Percentiles rank a stretch among this genome's conserved stretches.
These are phyloP conservation scores for Hyposmocoma kahamanoa DNA, from an alignment of 1,140 invertebrate genomes.

Conservation along the genomic window DNA sequence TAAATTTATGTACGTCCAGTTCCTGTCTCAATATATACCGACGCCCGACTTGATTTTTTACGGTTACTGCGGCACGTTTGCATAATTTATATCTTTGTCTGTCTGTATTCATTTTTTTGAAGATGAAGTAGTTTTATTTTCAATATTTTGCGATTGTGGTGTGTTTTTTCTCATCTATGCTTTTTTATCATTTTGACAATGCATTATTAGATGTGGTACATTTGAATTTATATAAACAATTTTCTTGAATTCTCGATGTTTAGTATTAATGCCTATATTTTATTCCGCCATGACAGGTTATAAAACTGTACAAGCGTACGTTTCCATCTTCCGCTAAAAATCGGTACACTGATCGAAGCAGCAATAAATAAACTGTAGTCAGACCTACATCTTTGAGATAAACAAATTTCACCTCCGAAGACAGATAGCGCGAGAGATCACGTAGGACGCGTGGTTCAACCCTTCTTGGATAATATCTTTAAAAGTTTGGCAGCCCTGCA, in stretches of 20 bases:
- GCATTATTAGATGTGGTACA: not conserved
- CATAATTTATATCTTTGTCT: constrained; percentile 47
- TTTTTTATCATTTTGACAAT: not conserved
- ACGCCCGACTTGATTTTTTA: constrained; percentile 57
- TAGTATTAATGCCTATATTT: not conserved
- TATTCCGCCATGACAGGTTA: not conserved
- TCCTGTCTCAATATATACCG: constrained; percentile 50
- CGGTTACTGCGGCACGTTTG: constrained; percentile 63
- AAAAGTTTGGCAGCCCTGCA: constrained; percentile 54
- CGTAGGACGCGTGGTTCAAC: constrained; percentile 63
- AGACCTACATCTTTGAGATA: constrained; percentile 19
- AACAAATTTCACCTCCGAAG: constrained; percentile 57
- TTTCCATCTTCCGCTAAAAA: not conserved
- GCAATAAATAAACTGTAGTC: not conserved
- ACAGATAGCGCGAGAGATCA: constrained; percentile 61
- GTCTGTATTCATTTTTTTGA: constrained; percentile 14
- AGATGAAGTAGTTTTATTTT: not conserved
- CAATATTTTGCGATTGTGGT: not conserved
- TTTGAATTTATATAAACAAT: not conserved
- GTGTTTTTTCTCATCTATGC: not conserved
- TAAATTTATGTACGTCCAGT: constrained; percentile 70
- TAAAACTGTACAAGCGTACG: not conserved
- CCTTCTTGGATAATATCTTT: constrained; percentile 70
- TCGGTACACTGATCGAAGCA: constrained; percentile 1
- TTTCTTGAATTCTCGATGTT: not conserved